A percentile compares a stretch with the other conserved stretches of the same genome.
phyloP scores from a whole-genome alignment of 2,888 invertebrate species.

The Ditula angustiorana region DNA sequence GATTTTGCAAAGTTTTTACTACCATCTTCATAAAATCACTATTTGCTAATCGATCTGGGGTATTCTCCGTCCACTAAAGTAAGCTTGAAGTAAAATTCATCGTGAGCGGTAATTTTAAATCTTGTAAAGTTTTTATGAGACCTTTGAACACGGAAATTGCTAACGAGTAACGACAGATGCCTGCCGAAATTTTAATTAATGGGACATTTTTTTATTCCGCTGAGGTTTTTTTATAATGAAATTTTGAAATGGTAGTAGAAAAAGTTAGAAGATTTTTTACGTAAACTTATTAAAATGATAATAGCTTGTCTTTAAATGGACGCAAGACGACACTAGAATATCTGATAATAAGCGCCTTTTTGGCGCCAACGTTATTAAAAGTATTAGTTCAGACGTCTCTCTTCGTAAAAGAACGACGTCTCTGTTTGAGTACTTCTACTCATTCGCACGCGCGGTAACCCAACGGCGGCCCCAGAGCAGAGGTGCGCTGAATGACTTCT shows the following conservation, averaged over 20 bases:
- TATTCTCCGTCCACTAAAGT: neutral
- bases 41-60: slow-evolving; percentile 21
- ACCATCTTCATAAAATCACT: no score
- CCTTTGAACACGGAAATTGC: slow-evolving; percentile 51
- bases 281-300: neutral
- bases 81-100: neutral
- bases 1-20: no score
- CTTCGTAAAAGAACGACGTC: no score
- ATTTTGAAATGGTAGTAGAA: neutral
- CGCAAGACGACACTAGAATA: neutral
- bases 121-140: slow-evolving; percentile 19
- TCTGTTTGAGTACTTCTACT: no score
- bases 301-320: neutral
- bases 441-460: no score
- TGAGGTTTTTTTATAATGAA: neutral
- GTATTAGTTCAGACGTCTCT: no score
- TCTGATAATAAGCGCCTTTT: no score
- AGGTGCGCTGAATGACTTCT: no score
- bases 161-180: slow-evolving; percentile 52
- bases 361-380: no score
- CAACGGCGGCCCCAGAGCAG: no score
- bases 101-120: slow-evolving; percentile 10
- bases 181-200: slow-evolving; percentile 63
- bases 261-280: neutral
- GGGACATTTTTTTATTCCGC: slow-evolving; percentile 49